Evolutionary conservation across 2,797 vertebrate species (phyloP).

Genomic region (Hafferia zeledoni): DNA sequence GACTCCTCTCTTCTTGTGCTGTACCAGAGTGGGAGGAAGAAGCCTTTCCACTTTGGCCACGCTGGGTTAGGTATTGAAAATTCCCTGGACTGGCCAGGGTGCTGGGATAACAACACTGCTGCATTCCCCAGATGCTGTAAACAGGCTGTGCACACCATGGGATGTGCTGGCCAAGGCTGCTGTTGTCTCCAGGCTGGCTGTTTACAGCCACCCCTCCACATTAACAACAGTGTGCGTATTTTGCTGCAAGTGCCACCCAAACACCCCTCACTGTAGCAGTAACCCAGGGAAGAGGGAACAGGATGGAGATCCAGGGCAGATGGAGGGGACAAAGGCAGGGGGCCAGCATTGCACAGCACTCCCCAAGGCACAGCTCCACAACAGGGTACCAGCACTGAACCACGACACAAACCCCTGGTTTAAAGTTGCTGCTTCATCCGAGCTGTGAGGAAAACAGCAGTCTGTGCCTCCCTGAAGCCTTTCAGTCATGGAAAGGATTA

Average conservation of each 20-base stretch:
- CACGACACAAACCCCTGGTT: not conserved
- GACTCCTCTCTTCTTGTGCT: not conserved
- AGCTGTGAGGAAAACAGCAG: not conserved
- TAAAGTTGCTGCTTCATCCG: not conserved
- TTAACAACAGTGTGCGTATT: slow-evolving; percentile 22
- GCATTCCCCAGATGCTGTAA: not conserved
- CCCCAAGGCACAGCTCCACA: not conserved
- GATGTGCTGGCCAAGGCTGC: not conserved
- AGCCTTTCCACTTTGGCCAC: not conserved
- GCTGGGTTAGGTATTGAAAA: not conserved
- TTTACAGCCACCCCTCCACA: not conserved
- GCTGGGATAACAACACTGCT: not conserved
- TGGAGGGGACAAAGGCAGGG: not conserved
- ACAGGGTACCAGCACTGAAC: rapidly evolving
- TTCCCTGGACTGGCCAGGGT: not conserved
- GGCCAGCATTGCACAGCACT: not conserved
- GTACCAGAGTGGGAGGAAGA: not conserved
- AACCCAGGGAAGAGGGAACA: not conserved
- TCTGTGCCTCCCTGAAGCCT: not conserved
- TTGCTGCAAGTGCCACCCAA: slow-evolving; percentile 1
- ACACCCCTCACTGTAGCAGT: not conserved
- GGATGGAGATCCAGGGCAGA: not conserved
- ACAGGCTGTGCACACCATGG: not conserved
- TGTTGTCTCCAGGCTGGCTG: not conserved
- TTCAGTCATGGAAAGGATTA: not conserved